phyloP scores from a whole-genome alignment of 1,140 invertebrate species.

The Drosophila neocordata region DNA sequence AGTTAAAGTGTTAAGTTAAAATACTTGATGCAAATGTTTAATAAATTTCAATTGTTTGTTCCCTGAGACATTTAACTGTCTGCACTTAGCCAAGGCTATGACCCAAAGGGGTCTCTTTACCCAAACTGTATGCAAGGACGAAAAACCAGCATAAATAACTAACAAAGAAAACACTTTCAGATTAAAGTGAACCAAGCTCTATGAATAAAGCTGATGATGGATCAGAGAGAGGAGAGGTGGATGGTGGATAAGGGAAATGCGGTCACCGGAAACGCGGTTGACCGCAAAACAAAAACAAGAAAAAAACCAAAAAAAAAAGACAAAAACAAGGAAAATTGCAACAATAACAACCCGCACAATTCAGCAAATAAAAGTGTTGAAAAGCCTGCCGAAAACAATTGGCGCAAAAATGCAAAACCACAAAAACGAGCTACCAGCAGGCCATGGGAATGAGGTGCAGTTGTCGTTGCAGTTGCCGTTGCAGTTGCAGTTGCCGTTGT shows the following conservation, averaged over 20 bases:
- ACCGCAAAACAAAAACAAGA: constrained; percentile 20
- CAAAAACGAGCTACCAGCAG: constrained; percentile 19
- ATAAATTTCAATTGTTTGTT: too few relatives aligned
- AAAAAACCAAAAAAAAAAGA: neutral
- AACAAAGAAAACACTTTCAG: constrained; percentile 9
- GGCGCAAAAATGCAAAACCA: constrained; percentile 54
- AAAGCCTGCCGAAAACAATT: constrained; percentile 57
- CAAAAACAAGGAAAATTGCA: neutral
- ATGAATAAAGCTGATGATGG: neutral
- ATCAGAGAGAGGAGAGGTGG: neutral
- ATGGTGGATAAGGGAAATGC: neutral
- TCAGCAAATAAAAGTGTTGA: constrained; percentile 52
- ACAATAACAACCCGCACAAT: constrained; percentile 12
- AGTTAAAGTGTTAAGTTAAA: too few relatives aligned
- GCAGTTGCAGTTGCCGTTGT: neutral
- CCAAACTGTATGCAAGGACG: neutral
- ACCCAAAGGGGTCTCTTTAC: neutral
- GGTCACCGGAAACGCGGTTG: constrained; percentile 33
- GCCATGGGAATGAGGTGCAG: constrained; percentile 14
- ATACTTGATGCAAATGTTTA: too few relatives aligned
- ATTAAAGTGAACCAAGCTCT: constrained; percentile 8
- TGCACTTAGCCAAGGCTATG: neutral
- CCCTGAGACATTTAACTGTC: neutral
- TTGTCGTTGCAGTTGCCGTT: constrained; percentile 41
- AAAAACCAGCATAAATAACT: constrained; percentile 7